Evolutionary conservation across 2,888 invertebrate genomes (phyloP), one percentile per base, ranked within the genome.

Genomic region (Andricus curvator): DNA sequence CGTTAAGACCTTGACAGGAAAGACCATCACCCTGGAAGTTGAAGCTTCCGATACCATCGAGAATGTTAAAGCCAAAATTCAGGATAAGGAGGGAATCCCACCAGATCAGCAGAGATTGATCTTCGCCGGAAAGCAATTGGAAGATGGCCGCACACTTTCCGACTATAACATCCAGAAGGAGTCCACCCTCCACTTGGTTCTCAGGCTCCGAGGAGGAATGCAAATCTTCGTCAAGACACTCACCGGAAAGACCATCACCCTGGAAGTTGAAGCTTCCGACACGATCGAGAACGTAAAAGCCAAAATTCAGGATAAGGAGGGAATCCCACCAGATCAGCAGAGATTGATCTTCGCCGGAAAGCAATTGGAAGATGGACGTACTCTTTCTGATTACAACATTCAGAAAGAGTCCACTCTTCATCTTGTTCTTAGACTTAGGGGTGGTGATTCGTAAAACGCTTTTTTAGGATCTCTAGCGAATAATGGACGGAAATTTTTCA

Each of bases 121-220:
- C 3, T 89, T 89, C 2, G 89, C 89, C 0, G 89, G 89, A 0
- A 89, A 89, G 2, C 89, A 89, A n/a, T n/a, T 89, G 0, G 89
- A 89, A 37, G 89, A 89, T 64, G 89, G 89, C 0, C 86, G 89
- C 0, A 89, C 89, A 0, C 44, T 89, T 0, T 89, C 89, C 0
- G 89, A 89, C 0, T 89, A 89, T 0, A 89, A 88, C 0, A 89
- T 89, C 15, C 89, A 89, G 13, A 89, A 89, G 1, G 89, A 89
- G 20, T 89, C 89, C 0, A 89, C 89, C 0, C 81, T 89, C 0
- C 89, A 89, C 44, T 77, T 89, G 9, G 89, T 89, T 0, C 82
- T 89, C 0, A 78, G 89, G 0, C 83, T 89, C 0, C 78, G 89
- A 6, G 89, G 89, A 66, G 89, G 89, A 0, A 89, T 89, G 89